Evolutionary conservation across 2,888 invertebrate genomes (phyloP), one percentile per base, ranked within the genome.

Genomic region (Drosophila borealis): DNA sequence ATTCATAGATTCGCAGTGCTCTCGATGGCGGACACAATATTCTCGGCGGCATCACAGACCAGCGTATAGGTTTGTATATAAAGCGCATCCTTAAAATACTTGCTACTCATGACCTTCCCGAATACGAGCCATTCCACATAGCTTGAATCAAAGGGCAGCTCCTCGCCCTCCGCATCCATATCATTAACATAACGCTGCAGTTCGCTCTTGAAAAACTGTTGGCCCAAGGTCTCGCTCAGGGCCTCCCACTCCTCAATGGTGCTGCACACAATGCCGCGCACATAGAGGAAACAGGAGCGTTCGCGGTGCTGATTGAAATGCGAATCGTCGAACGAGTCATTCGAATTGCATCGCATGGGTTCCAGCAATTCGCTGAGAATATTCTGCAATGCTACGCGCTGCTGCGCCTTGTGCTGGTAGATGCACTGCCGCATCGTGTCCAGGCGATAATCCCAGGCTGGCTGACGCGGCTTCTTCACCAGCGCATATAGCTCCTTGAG

Each of bases 1-100:
- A 3, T 37, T 64, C 13, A 76, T 13, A 59, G 36, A 44, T 57
- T 59, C 9, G 69, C 68, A 2, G 84, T 84, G 67, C 90, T 83
- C 64, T 90, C 90, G 34, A 90, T 91, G 19, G 91, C 78, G 8
- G 90, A 90, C 0, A 90, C 90, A 61, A 91, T 80, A 55, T 91
- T 81, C 69, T 90, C 90, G n/a, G 71, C 76, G 8, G 81, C 72
- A 71, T 90, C 81, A 13, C 91, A 89, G 49, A 90, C 36, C 36
- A 89, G 39, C 2, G 78, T 79, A 25, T 91, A 90, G 8, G 91
- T 91, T 14, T 90, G 89, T 68, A 90, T 67, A 46, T 90, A 91
- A n/a, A 90, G 74, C 0, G 88, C 53, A 42, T 90, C 90, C n/a
- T 76, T 73, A 8, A 90, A 85, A 33, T 75, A 70, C 48, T 90